Evolutionary conservation across 1,140 invertebrate genomes (phyloP), one percentile per base, ranked within the genome.

Genomic region (Kradibia gibbosae): DNA sequence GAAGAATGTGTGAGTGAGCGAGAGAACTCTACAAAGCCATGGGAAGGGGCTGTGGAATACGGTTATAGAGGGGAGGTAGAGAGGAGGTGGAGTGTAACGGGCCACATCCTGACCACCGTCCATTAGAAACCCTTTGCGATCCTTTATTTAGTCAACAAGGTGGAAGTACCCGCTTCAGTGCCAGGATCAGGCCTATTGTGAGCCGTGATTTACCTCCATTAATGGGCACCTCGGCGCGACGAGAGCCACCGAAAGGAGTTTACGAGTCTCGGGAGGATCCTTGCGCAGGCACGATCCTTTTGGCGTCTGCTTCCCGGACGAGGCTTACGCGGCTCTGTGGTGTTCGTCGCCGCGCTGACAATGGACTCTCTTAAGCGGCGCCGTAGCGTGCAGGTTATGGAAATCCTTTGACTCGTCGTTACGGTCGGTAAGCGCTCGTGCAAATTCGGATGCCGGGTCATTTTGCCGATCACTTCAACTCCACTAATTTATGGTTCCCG

Each of bases 71-170:
- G 45, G 34, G 53, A 15, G 79, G 39, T 57, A 78, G 55, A 72
- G 20, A 57, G 71, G 42, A 3, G 11, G 50, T 31, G 34, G 76
- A 45, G n/a, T 65, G 36, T 10, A 57, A 22, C 57, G 25, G 17
- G 8, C 65, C 31, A 20, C 10, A 62, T 4, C 25, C 57, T 20
- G 10, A 72, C 4, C 42, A 7, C 39, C 53, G 71, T 70, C 79
- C 84, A 79, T 85, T 84, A 57, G 82, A 84, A 85, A 83, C 3
- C 45, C 60, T 87, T 81, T 83, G 80, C 83, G 84, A 87, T 86
- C 84, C 85, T 88, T 86, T 88, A 88, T 88, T 88, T 88, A 85
- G 85, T 86, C 86, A 88, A 88, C 87, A 88, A 87, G 85, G 78
- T 84, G 76, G 73, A 81, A 76, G 85, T 78, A 84, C 83, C 84